Conservation (phyloP, 2,888 invertebrate species). For the Seira ritae region DNA sequence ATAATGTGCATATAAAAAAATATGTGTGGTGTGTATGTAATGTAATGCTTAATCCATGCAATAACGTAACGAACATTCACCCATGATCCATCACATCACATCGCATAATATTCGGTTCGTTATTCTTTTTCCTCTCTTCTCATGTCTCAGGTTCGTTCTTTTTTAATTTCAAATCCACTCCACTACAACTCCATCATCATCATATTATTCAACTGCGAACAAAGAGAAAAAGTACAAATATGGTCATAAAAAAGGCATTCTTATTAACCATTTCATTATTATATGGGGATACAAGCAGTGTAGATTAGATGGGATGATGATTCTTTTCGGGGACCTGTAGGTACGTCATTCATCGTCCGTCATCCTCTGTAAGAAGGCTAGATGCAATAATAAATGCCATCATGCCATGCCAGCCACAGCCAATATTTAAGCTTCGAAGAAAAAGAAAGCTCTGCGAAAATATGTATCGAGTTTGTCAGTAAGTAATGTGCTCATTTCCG, state of each 20-base stretch:
- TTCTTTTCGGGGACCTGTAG: neutral
- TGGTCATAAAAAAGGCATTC: slow-evolving; percentile 40
- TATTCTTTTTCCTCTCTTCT: neutral
- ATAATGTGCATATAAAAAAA: too few species aligned
- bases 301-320: neutral
- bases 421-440: too few species aligned
- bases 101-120: neutral
- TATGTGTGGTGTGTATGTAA: too few species aligned
- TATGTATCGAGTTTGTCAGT: neutral
- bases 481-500: neutral
- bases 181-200: neutral
- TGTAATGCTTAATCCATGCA: neutral
- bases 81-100: neutral
- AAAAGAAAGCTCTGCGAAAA: neutral
- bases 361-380: neutral
- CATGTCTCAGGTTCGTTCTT: neutral
- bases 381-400: neutral
- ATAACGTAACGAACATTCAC: neutral
- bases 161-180: neutral
- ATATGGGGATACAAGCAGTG: neutral
- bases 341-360: neutral
- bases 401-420: too few species aligned
- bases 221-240: slow-evolving; percentile 53
- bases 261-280: neutral
- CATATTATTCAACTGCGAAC: neutral